Base-by-base conservation (phyloP, 1,140 invertebrate species). In the Cyrtorhinus lividipennis region DNA sequence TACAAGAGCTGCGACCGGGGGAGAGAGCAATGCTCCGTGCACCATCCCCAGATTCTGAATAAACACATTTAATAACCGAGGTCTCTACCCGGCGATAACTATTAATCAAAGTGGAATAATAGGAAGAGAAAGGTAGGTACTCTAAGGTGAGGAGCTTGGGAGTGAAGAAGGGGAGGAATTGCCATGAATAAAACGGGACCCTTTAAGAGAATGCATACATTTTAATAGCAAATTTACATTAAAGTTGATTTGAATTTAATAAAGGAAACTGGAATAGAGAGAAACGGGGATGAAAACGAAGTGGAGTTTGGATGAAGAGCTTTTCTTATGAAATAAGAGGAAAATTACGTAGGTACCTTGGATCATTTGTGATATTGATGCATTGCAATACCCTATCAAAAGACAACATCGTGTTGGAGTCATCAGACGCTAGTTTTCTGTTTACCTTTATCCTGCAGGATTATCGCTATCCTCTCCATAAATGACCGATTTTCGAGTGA, bases 21-120 rank as follows among this genome's bases (percentile, higher is more conserved):
- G n/a, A n/a, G n/a, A n/a, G n/a, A n/a, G 15, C 30, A 15, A 38
- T 38, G 5, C 30, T 38, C 30, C n/a, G n/a, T n/a, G n/a, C n/a
- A n/a, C n/a, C n/a, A n/a, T 38, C 5, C 48, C 10, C 20, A 20
- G 48, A 53, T 5, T 53, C 48, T 53, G 20, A 53, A 53, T 22
- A 53, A 53, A 53, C 48, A 53, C 48, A 22, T 53, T 53, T 53
- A 53, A 53, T 22, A 53, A 53, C 48, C 20, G 12, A 53, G 48
- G 48, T 22, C 20, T 22, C 48, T 53, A 15, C 20, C 48, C 30
- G 20, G 48, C 48, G 48, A 53, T 53, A 53, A 53, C 48, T 15
- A 53, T 53, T 53, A 53, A 53, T 53, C 48, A 53, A 15, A 53
- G 18, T 20, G 48, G 48, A 53, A 53, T 53, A 53, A 53, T 53